Percentiles rank a stretch among this genome's conserved stretches.
Evolutionary conservation across 2,797 vertebrate species (phyloP).

Genomic region (Oreortyx pictus): DNA sequence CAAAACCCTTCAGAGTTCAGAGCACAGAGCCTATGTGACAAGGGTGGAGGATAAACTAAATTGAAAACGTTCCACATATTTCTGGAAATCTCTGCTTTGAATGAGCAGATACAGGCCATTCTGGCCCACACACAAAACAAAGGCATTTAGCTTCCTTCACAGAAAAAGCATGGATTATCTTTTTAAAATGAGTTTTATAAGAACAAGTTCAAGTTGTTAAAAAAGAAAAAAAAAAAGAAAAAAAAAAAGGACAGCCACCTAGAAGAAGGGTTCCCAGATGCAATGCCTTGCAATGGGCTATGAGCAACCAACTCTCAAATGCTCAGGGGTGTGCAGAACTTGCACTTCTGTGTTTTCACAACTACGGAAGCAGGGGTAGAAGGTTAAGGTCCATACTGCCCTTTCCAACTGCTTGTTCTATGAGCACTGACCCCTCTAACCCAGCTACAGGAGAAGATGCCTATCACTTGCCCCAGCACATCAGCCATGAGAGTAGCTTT

Average conservation of each 20-base stretch:
- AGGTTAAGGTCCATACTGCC: neutral
- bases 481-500: neutral
- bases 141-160: fast-evolving
- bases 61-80: neutral
- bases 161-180: neutral
- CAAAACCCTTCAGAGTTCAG: neutral
- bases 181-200: neutral
- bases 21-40: neutral
- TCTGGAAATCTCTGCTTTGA: neutral
- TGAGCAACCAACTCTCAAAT: neutral
- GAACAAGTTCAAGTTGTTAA: neutral
- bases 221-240: neutral
- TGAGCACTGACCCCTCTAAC: fast-evolving
- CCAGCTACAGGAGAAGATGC: neutral
- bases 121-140: neutral
- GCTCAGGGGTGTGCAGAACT: fast-evolving
- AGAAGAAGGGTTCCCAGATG: neutral
- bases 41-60: neutral
- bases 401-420: neutral
- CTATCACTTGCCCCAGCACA: neutral
- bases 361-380: neutral
- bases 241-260: too few relatives aligned
- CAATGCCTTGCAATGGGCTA: neutral
- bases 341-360: neutral
- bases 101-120: neutral